These are phyloP conservation scores for Lycophotia porphyrea DNA, from an alignment of 2,888 invertebrate genomes.

Conservation along the genomic window DNA sequence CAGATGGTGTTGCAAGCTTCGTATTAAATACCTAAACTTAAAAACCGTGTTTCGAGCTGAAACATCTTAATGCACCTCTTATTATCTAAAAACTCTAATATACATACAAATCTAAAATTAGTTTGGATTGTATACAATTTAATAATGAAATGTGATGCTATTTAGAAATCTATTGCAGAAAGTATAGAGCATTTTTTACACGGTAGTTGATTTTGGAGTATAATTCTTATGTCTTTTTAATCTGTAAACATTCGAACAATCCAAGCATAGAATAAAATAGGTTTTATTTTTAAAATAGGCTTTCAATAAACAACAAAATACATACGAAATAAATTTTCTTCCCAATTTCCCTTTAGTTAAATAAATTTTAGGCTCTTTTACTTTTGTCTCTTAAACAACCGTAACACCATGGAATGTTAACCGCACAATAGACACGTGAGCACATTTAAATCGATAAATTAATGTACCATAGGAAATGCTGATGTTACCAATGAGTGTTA, in stretches of 20 bases:
- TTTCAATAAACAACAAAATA: slow-evolving; percentile 30
- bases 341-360: slow-evolving; percentile 32
- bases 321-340: slow-evolving; percentile 5
- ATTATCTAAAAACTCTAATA: slow-evolving; percentile 83
- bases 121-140: slow-evolving; percentile 68
- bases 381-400: slow-evolving; percentile 20
- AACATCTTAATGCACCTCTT: slow-evolving; percentile 85
- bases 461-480: slow-evolving; percentile 47
- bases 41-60: slow-evolving; percentile 75
- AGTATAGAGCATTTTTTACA: slow-evolving; percentile 31
- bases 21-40: slow-evolving; percentile 72
- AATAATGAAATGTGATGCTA: slow-evolving; percentile 64
- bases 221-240: slow-evolving; percentile 50
- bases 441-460: slow-evolving; percentile 25
- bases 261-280: slow-evolving; percentile 5
- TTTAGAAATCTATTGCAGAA: slow-evolving; percentile 55
- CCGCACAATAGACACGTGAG: slow-evolving; percentile 33
- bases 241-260: slow-evolving; percentile 31
- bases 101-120: slow-evolving; percentile 83
- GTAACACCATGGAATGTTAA: slow-evolving; percentile 49
- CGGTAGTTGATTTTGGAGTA: slow-evolving; percentile 23
- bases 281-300: neutral
- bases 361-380: slow-evolving; percentile 39
- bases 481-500: slow-evolving; percentile 16
- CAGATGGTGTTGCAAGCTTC: slow-evolving; percentile 66